Percentiles rank a stretch among this genome's conserved stretches.
Evolutionary conservation across 2,888 invertebrate genomes (phyloP).

Genomic region (Sesia bembeciformis): DNA sequence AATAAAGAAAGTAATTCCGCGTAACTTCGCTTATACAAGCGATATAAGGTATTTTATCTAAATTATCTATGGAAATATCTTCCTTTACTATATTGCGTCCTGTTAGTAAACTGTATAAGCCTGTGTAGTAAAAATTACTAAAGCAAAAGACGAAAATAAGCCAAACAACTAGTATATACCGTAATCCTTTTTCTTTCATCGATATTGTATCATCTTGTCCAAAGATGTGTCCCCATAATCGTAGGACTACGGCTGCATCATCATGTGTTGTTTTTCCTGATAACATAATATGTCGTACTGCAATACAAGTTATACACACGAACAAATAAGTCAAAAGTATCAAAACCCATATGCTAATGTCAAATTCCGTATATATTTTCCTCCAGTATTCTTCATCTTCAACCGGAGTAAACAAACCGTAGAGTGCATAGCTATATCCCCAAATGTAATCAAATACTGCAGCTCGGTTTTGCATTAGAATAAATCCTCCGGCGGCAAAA

Average conservation of each 20-base stretch:
- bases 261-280: conserved; percentile 12
- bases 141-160: conserved; percentile 46
- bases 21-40: conserved; percentile 33
- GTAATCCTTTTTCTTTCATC: conserved; percentile 21
- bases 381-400: conserved; percentile 27
- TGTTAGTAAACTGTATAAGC: conserved; percentile 36
- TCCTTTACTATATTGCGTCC: conserved; percentile 11
- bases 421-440: conserved; percentile 31
- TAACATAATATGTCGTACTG: conserved; percentile 8
- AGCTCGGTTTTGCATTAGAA: conserved; percentile 32
- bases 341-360: conserved; percentile 27
- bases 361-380: conserved; percentile 35
- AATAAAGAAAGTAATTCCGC: conserved; percentile 24
- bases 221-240: conserved; percentile 37
- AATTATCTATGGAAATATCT: conserved; percentile 16
- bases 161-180: conserved; percentile 34
- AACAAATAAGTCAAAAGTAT: conserved; percentile 22
- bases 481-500: conserved; percentile 32
- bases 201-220: conserved; percentile 25
- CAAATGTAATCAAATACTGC: conserved; percentile 37
- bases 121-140: conserved; percentile 40
- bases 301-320: conserved; percentile 14
- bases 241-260: conserved; percentile 17
- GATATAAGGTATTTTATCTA: conserved; percentile 21
- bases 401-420: conserved; percentile 28